Percentiles rank a stretch among this genome's conserved stretches.
phyloP scores from a whole-genome alignment of 2,113 vertebrate genomes.

The Phylloscopus trochiloides region DNA sequence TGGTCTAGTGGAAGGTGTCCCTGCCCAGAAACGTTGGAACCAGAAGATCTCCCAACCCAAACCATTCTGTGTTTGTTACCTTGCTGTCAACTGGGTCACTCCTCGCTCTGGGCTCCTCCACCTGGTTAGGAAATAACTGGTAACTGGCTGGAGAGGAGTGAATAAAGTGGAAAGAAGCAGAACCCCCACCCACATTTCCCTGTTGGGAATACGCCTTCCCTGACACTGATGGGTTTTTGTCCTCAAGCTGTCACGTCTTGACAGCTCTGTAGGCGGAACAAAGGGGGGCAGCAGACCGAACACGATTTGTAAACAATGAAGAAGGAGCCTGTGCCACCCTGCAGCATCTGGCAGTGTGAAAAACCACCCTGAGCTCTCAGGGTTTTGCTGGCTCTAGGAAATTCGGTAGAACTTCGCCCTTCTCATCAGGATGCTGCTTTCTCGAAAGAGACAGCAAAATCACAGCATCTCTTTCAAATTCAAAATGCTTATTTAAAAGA shows the following conservation, averaged over 20 bases:
- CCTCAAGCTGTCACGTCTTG: not conserved
- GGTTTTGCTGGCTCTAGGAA: not conserved
- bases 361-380: fast-evolving
- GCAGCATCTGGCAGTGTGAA: not conserved
- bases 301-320: not conserved
- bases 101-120: not conserved
- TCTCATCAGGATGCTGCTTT: not conserved
- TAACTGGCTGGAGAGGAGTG: not conserved
- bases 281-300: not conserved
- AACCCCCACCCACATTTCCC: not conserved
- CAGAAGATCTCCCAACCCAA: not conserved
- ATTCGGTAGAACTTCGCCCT: not conserved
- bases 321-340: not conserved
- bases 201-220: fast-evolving
- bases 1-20: not conserved
- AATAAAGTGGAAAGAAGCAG: not conserved
- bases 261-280: not conserved
- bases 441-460: not conserved
- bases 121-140: fast-evolving
- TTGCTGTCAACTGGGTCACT: not conserved
- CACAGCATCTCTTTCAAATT: not conserved
- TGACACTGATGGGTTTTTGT: not conserved
- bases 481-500: not conserved
- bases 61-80: not conserved
- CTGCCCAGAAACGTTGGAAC: not conserved